Percentiles rank a stretch among this genome's conserved stretches.
Evolutionary conservation across 1,140 invertebrate genomes (phyloP).

Genomic region (Nasonia longicornis): DNA sequence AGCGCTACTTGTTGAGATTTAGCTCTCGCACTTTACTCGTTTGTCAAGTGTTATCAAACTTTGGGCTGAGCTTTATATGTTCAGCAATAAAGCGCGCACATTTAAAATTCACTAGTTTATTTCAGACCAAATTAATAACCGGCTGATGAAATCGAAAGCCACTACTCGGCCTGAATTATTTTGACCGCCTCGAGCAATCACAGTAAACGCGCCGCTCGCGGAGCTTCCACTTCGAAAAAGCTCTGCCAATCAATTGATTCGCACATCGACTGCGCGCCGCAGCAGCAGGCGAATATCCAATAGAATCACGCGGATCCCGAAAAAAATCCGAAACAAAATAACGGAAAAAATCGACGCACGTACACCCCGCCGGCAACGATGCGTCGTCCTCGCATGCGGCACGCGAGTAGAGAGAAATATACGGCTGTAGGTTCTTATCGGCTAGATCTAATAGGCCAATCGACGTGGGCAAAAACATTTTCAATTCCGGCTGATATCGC

Average conservation of each 20-base stretch:
- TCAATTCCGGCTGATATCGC: slow-evolving; percentile 26
- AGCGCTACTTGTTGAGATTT: too few relatives aligned
- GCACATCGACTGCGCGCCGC: background rate
- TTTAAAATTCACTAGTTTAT: too few relatives aligned
- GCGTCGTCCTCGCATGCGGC: background rate
- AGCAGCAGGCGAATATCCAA: background rate
- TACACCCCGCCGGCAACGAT: background rate
- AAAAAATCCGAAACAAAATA: background rate
- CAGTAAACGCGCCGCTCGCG: too few relatives aligned
- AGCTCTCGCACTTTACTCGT: too few relatives aligned
- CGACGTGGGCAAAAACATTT: slow-evolving; percentile 37
- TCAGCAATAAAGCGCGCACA: too few relatives aligned
- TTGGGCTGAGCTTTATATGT: too few relatives aligned
- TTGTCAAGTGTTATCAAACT: too few relatives aligned
- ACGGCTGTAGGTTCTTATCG: background rate
- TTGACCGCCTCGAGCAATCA: too few relatives aligned
- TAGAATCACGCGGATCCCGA: background rate
- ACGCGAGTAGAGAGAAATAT: background rate
- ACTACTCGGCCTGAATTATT: too few relatives aligned
- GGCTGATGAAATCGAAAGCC: too few relatives aligned
- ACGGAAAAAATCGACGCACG: too few relatives aligned
- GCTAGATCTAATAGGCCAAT: slow-evolving; percentile 37
- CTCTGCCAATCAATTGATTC: background rate
- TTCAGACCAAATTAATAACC: too few relatives aligned
- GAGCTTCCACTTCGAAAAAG: background rate